These are phyloP conservation scores for Podilymbus podiceps DNA, from an alignment of 2,113 vertebrate genomes.

Conservation along the genomic window DNA sequence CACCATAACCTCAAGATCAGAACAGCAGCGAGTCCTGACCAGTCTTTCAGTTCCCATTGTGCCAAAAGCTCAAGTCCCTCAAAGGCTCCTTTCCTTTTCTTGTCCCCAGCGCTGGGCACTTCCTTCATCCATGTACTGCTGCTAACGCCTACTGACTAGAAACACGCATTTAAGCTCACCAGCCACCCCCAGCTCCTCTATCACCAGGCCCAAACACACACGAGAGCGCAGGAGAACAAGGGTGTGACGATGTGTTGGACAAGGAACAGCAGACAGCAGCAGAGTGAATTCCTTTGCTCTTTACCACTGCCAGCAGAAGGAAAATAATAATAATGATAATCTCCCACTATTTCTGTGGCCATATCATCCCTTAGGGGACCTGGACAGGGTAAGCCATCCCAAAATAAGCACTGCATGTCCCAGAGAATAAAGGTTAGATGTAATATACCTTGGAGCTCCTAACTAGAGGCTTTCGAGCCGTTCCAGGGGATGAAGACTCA, in stretches of 20 bases:
- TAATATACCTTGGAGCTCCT: background rate
- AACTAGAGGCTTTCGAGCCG: background rate
- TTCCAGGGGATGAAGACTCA: background rate
- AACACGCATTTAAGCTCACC: background rate
- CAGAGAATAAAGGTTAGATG: background rate
- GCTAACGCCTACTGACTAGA: background rate
- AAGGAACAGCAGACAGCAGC: background rate
- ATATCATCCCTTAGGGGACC: background rate
- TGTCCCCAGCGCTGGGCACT: fast-evolving
- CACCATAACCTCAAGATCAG: background rate
- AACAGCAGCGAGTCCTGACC: background rate
- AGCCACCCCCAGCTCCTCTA: background rate
- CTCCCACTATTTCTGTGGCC: background rate
- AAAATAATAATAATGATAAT: too few relatives aligned
- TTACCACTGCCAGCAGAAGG: background rate
- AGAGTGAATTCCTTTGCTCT: background rate
- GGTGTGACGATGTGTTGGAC: background rate
- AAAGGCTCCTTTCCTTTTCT: background rate
- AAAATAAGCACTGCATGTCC: fast-evolving
- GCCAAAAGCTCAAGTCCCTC: background rate
- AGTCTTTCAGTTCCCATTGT: background rate
- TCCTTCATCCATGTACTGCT: background rate
- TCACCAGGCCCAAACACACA: background rate
- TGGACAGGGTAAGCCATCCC: background rate
- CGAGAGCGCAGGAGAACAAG: background rate